Evolutionary conservation across 1,140 invertebrate genomes (phyloP).

Genomic region (Aradophagus sp.): DNA sequence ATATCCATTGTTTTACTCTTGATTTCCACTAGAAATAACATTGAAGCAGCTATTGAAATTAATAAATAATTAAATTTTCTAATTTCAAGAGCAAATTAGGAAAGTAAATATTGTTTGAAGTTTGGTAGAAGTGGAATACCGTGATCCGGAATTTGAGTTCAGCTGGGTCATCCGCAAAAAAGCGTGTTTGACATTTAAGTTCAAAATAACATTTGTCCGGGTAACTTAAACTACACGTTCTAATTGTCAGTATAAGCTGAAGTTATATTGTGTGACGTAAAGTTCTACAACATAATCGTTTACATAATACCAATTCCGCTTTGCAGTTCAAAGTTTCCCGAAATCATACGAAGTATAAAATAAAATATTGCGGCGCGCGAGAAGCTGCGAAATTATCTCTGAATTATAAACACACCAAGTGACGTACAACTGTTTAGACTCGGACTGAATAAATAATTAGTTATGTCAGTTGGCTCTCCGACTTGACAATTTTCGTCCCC

Average conservation of each 20-base stretch:
- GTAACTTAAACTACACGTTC: constrained; percentile 38
- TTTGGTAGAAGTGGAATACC: too few species aligned
- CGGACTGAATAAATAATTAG: too few species aligned
- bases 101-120: too few species aligned
- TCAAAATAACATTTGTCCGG: constrained; percentile 32
- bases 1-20: too few species aligned
- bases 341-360: constrained; percentile 31
- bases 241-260: constrained; percentile 34
- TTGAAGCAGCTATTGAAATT: too few species aligned
- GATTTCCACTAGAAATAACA: too few species aligned
- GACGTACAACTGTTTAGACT: constrained; percentile 6
- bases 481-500: too few species aligned
- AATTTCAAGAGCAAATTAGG: too few species aligned
- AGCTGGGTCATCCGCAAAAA: constrained; percentile 16
- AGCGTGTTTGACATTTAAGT: constrained; percentile 29
- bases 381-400: constrained; percentile 30
- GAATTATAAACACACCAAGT: constrained; percentile 23
- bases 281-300: constrained; percentile 47
- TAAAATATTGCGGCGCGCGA: constrained; percentile 22
- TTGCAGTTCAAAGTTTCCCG: constrained; percentile 27
- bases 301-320: constrained; percentile 39
- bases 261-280: constrained; percentile 47
- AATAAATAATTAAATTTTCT: too few species aligned
- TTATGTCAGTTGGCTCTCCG: too few species aligned
- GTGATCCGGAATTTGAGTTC: too few species aligned